These are phyloP conservation scores for Pseudomyrmex pallidus DNA, from an alignment of 1,140 invertebrate genomes.

Conservation along the genomic window DNA sequence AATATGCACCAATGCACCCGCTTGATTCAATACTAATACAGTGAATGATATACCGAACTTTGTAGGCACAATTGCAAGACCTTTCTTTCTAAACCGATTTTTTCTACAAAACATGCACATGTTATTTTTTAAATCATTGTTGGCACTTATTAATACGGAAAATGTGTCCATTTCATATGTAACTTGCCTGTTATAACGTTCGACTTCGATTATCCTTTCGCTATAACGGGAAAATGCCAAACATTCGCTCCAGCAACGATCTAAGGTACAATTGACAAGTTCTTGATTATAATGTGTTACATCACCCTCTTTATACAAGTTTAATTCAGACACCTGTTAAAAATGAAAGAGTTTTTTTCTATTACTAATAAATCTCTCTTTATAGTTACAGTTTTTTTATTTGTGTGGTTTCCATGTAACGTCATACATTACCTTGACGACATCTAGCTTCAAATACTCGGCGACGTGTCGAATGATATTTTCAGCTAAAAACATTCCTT, in stretches of 20 bases:
- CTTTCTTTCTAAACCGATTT: constrained; percentile 95
- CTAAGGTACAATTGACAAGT: constrained; percentile 91
- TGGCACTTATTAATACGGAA: constrained; percentile 10
- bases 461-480: constrained; percentile 92
- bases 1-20: constrained; percentile 94
- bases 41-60: constrained; percentile 96
- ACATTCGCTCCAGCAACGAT: constrained; percentile 94
- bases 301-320: constrained; percentile 94
- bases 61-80: constrained; percentile 94
- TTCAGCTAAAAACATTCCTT: constrained; percentile 95
- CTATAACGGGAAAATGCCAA: constrained; percentile 89
- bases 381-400: background rate
- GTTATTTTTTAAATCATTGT: constrained; percentile 1
- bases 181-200: constrained; percentile 90
- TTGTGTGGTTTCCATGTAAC: background rate
- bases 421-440: constrained; percentile 81
- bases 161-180: background rate
- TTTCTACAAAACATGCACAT: constrained; percentile 85
- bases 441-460: constrained; percentile 88
- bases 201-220: constrained; percentile 87
- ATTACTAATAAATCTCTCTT: background rate
- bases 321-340: constrained; percentile 88
- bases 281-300: constrained; percentile 92
- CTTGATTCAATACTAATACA: constrained; percentile 93
- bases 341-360: constrained; percentile 7